These are phyloP conservation scores for Fragum whitleyi DNA, from an alignment of 2,888 invertebrate genomes.

Conservation along the genomic window DNA sequence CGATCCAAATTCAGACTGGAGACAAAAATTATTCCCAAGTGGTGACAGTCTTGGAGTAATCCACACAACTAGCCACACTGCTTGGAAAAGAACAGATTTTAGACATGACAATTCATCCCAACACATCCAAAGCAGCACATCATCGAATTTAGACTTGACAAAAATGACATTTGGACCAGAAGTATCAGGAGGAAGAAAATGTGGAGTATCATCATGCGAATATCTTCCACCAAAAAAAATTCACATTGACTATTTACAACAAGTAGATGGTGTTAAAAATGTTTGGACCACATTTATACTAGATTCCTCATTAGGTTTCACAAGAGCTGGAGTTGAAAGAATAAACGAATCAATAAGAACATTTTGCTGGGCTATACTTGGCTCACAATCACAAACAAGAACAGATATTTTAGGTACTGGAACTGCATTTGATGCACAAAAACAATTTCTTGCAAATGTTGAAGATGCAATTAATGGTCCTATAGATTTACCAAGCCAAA, in stretches of 20 bases:
- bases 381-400: slow-evolving; percentile 48
- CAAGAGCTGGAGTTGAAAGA: slow-evolving; percentile 42
- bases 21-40: slow-evolving; percentile 26
- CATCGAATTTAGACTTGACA: slow-evolving; percentile 7
- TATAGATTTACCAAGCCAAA: slow-evolving; percentile 47
- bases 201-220: slow-evolving; percentile 23
- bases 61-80: neutral
- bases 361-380: slow-evolving; percentile 41
- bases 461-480: slow-evolving; percentile 42
- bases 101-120: slow-evolving; percentile 21
- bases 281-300: slow-evolving; percentile 42
- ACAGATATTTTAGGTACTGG: slow-evolving; percentile 37
- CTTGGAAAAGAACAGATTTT: slow-evolving; percentile 20
- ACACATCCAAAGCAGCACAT: slow-evolving; percentile 5
- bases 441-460: slow-evolving; percentile 43
- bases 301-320: slow-evolving; percentile 39
- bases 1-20: slow-evolving; percentile 35
- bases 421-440: slow-evolving; percentile 52
- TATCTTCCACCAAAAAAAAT: slow-evolving; percentile 20
- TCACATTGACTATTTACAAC: slow-evolving; percentile 28
- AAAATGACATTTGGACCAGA: slow-evolving; percentile 29
- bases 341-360: slow-evolving; percentile 38
- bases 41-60: slow-evolving; percentile 14
- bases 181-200: slow-evolving; percentile 27
- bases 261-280: slow-evolving; percentile 16